Percentiles rank a stretch among this genome's conserved stretches.
These are phyloP conservation scores for Heteractis magnifica DNA, from an alignment of 92 coral and sea anemone genomes.

Conservation along the genomic window DNA sequence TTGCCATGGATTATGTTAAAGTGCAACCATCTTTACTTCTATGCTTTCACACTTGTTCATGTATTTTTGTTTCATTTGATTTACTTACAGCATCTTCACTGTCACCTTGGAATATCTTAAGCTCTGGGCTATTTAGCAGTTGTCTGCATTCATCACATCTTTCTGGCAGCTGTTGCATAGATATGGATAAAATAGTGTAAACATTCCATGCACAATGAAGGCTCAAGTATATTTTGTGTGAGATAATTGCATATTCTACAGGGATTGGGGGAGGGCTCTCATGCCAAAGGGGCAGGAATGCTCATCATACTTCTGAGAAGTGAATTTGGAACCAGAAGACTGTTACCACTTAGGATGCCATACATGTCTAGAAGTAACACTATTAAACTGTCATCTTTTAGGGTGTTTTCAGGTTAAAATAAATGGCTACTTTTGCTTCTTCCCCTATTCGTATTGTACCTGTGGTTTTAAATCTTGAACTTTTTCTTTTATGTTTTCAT, in stretches of 20 bases:
- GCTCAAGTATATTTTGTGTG: not conserved
- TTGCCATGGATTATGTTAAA: too few species aligned
- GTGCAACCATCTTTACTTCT: too few species aligned
- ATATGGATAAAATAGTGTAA: too few species aligned
- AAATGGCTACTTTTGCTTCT: too few species aligned
- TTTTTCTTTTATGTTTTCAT: not conserved
- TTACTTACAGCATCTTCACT: slow-evolving; percentile 85
- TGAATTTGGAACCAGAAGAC: too few species aligned
- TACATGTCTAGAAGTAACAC: too few species aligned
- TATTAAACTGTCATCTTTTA: too few species aligned
- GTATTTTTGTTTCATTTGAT: not conserved
- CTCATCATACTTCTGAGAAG: too few species aligned
- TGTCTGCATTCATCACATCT: slow-evolving; percentile 92
- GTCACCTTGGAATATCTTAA: slow-evolving; percentile 84
- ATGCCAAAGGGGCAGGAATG: too few species aligned
- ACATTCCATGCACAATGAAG: not conserved
- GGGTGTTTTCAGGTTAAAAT: not conserved
- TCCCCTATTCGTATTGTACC: slow-evolving; percentile 15
- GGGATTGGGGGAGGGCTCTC: too few species aligned
- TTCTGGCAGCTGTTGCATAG: slow-evolving; percentile 64
- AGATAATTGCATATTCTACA: too few species aligned
- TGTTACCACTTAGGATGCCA: too few species aligned
- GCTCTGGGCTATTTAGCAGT: slow-evolving; percentile 76
- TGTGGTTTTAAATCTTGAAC: slow-evolving; percentile 8
- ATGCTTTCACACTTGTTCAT: not conserved